These are phyloP conservation scores for Drosophila kambysellisi DNA, from an alignment of 2,888 invertebrate species.

Conservation along the genomic window DNA sequence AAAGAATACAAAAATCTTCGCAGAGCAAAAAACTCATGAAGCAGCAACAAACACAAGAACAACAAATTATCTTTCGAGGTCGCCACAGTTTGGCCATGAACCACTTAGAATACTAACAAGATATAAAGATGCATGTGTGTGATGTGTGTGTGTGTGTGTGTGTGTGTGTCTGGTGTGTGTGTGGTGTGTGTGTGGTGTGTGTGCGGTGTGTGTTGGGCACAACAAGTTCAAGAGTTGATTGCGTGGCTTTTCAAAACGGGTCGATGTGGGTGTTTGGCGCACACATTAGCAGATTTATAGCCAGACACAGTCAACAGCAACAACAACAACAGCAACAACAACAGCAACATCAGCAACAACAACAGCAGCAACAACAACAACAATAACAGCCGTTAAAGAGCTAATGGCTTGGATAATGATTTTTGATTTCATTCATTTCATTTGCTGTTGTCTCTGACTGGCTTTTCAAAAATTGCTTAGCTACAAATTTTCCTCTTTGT, in stretches of 20 bases:
- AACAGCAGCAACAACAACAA: conserved; percentile 47
- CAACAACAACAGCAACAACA: conserved; percentile 30
- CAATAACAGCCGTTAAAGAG: conserved; percentile 68
- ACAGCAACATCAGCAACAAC: conserved; percentile 46
- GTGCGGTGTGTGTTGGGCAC: conserved; percentile 14
- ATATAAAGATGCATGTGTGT: not conserved
- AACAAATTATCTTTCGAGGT: conserved; percentile 47
- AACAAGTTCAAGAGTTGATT: conserved; percentile 15
- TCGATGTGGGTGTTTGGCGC: conserved; percentile 27
- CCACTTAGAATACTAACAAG: conserved; percentile 35
- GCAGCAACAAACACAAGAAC: conserved; percentile 23
- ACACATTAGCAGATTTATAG: conserved; percentile 61
- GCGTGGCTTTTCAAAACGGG: conserved; percentile 14
- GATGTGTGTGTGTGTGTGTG: not conserved
- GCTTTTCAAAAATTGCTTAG: conserved; percentile 31
- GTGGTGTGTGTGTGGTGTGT: not conserved
- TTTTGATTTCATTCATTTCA: conserved; percentile 67
- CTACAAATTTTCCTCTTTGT: conserved; percentile 40
- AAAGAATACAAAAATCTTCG: conserved; percentile 24
- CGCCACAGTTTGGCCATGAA: conserved; percentile 62
- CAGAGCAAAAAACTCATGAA: conserved; percentile 38
- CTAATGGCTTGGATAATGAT: conserved; percentile 75
- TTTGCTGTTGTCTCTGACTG: conserved; percentile 44
- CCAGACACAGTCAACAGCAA: conserved; percentile 5
- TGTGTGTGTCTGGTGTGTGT: not conserved